These are phyloP conservation scores for Osmoderma eremita DNA, from an alignment of 2,888 invertebrate species.

Conservation along the genomic window DNA sequence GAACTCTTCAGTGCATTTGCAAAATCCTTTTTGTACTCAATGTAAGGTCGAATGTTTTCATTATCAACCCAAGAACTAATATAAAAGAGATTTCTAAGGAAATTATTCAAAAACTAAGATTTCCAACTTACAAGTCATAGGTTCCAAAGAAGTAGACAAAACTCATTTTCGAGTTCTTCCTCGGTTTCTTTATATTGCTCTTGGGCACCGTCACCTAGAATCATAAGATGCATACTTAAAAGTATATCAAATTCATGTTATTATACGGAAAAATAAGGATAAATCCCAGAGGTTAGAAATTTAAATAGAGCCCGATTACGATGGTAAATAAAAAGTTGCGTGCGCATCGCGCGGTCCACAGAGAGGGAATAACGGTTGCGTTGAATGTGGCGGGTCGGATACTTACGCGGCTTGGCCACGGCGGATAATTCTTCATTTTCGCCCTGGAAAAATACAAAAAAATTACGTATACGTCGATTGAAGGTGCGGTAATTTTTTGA, in stretches of 20 bases:
- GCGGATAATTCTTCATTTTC: conserved; percentile 97
- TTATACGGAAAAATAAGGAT: background rate
- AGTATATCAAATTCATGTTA: background rate
- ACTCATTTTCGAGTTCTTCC: conserved; percentile 72
- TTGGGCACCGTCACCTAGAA: conserved; percentile 83
- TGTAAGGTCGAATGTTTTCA: conserved; percentile 83
- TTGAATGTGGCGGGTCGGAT: conserved; percentile 56
- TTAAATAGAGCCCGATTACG: conserved; percentile 12
- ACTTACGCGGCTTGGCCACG: conserved; percentile 98
- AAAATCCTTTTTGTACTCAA: conserved; percentile 80
- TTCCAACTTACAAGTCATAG: conserved; percentile 89
- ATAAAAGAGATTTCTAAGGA: conserved; percentile 45
- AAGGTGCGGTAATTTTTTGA: conserved; percentile 20
- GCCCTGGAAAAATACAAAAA: conserved; percentile 76
- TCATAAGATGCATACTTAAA: conserved; percentile 40
- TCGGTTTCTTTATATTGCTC: conserved; percentile 77
- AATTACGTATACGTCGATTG: conserved; percentile 25
- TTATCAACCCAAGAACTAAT: conserved; percentile 91
- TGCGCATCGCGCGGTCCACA: conserved; percentile 50
- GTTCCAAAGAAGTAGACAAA: conserved; percentile 95
- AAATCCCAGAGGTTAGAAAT: conserved; percentile 42
- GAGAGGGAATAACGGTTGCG: conserved; percentile 63
- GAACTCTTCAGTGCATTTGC: conserved; percentile 79
- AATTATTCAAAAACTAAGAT: conserved; percentile 56
- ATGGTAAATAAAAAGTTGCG: conserved; percentile 47